Evolutionary conservation across 2,113 vertebrate genomes (phyloP), one percentile per base, ranked within the genome.

Genomic region (Acanthochromis polyacanthus): DNA sequence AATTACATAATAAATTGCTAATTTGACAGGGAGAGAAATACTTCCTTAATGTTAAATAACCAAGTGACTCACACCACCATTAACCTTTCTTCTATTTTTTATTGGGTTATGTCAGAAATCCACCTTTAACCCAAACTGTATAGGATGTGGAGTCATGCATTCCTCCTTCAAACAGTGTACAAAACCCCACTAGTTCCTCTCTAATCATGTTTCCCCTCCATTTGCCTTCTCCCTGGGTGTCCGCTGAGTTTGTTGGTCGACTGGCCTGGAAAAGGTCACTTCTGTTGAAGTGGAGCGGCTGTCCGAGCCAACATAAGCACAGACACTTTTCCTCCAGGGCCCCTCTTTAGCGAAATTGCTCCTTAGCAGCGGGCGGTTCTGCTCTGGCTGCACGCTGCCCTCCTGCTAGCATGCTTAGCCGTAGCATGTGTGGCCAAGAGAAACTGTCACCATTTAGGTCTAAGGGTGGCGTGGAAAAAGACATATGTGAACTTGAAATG

Each of bases 281-380:
- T 94, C 94, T 95, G 94, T 95, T 95, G 81, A 71, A 61, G 55
- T 93, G 88, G 81, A 94, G 72, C 51, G 36, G 79, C 92, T 8
- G 0, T 22, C 86, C 88, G 80, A 93, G 96, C 95, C 96, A 96
- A 95, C 93, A 91, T 90, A 95, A 96, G 96, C 96, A 95, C 94
- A 82, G 55, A 89, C 93, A 56, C 89, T 3, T 93, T 95, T 96
- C 94, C 94, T 80, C 38, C 71, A 46, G 69, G 60, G 85, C 64
- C 61, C 65, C 56, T 77, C 52, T 46, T 66, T 43, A 59, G 45
- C 36, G 75, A 78, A 80, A 68, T 28, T 64, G 82, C 61, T 82
- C 95, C 82, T 81, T 92, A 86, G 94, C 88, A 82, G 67, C 82
- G 95, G 86, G 79, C 59, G 52, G 36, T 46, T 55, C 14, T 8